Evolutionary conservation across 37 sponge, comb jelly and placozoan species (phyloP).

Genomic region (Beroe forskalii): DNA sequence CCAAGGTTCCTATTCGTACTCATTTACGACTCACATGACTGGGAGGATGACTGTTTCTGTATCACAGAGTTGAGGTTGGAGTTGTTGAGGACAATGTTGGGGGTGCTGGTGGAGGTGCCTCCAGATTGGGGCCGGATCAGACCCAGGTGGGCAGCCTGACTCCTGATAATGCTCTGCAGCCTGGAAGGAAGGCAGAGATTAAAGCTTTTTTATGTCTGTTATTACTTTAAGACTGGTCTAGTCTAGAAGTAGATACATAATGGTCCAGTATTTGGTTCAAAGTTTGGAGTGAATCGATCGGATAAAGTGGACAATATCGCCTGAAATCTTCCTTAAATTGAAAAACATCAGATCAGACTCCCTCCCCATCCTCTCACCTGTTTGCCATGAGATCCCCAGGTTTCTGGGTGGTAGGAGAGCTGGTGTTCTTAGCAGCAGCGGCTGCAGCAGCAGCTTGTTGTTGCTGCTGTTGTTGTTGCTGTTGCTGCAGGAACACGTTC

Average conservation of each 20-base stretch:
- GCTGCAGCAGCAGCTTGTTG: conserved; percentile 1
- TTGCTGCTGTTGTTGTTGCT: conserved; percentile 19
- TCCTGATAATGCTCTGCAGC: conserved; percentile 23
- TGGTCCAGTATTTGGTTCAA: no score
- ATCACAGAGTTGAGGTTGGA: neutral
- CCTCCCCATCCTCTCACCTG: no score
- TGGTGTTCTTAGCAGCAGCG: neutral
- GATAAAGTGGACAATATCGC: no score
- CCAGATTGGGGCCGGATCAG: conserved; percentile 12
- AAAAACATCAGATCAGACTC: no score
- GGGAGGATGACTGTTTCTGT: neutral
- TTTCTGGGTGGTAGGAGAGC: neutral
- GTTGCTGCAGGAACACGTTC: conserved; percentile 55
- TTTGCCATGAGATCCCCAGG: conserved; percentile 35
- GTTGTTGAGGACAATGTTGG: conserved; percentile 42
- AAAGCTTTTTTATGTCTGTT: no score
- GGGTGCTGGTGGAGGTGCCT: neutral
- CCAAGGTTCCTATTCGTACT: no score
- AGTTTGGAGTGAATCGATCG: no score
- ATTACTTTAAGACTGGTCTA: no score
- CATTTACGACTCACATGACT: neutral
- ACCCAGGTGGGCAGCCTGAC: conserved; percentile 12
- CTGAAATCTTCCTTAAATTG: no score
- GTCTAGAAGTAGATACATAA: no score
- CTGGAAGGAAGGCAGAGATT: no score